phyloP scores from a whole-genome alignment of 92 coral and sea anemone species.

The Virgularia gustaviana region DNA sequence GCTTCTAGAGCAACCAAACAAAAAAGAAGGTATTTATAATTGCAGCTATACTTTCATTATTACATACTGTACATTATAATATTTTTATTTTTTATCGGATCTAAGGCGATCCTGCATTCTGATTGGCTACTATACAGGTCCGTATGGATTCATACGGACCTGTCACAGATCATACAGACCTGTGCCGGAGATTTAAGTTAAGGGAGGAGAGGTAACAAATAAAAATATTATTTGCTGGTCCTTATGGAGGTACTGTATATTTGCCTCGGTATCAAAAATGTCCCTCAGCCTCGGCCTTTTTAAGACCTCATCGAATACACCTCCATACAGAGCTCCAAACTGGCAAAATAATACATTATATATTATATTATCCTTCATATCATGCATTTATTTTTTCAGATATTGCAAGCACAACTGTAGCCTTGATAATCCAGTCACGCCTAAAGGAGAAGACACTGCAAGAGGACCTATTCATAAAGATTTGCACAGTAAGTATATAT shows the following conservation, averaged over 20 bases:
- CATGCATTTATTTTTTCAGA: neutral
- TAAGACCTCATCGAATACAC: neutral
- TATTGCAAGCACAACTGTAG: neutral
- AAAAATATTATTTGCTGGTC: too few species aligned
- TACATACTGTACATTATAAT: neutral
- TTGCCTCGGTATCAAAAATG: too few species aligned
- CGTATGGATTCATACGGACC: too few species aligned
- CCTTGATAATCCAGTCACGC: neutral
- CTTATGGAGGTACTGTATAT: too few species aligned
- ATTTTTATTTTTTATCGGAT: neutral
- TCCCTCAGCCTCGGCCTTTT: neutral
- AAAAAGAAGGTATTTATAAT: constrained; percentile 19
- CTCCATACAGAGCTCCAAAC: too few species aligned
- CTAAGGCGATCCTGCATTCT: too few species aligned
- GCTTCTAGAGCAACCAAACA: constrained; percentile 30
- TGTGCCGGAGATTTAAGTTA: too few species aligned
- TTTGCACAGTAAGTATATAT: too few species aligned
- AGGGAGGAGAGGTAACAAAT: too few species aligned
- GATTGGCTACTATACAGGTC: too few species aligned
- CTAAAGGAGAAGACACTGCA: neutral
- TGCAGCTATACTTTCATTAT: constrained; percentile 20
- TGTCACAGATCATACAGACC: too few species aligned
- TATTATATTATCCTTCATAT: neutral
- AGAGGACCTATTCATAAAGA: neutral
- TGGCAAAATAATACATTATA: neutral